Evolutionary conservation across 2,113 vertebrate species (phyloP), one percentile per base, ranked within the genome.

Genomic region (Aldabrachelys gigantea): DNA sequence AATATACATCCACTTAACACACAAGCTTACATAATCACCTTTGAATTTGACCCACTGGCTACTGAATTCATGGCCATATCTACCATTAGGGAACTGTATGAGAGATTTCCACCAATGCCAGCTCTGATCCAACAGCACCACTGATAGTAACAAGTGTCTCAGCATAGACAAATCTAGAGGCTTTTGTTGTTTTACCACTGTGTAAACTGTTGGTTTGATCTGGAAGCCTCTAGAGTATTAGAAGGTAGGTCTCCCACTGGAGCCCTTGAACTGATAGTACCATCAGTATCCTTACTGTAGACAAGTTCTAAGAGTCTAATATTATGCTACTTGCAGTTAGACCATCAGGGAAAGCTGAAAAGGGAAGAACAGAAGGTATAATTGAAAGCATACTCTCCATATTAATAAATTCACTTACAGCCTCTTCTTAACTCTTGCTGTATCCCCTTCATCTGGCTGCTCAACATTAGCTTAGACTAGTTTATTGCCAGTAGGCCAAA

Each of bases 261-360:
- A 53, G n/a, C 10, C 52, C 54, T 57, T 0, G 0, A 90, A 86
- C 59, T 5, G 3, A n/a, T 69, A 31, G 16, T 69, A n/a, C 17
- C 35, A n/a, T n/a, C 31, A 35, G 35, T 69, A 27, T 69, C 35
- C 62, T n/a, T n/a, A 19, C 62, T 69, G 7, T 9, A 69, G 62
- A 19, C 14, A 69, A 69, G 16, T n/a, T 69, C 35, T 69, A 69
- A n/a, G 62, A n/a, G 35, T 17, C 35, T n/a, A n/a, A 69, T 35
- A 19, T 69, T n/a, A 69, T n/a, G 72, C 22, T 38, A 41, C 38
- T 25, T 76, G 38, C 41, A 76, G 38, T 21, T 44, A 44, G 38
- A 22, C 72, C 22, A 76, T 19, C 44, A 7, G 38, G 35, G 12
- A 44, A 25, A 24, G 72, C 72, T 76, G 38, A 76, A 76, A 24